Conservation (phyloP, 2,888 invertebrate species). For the Emesis castigata region DNA sequence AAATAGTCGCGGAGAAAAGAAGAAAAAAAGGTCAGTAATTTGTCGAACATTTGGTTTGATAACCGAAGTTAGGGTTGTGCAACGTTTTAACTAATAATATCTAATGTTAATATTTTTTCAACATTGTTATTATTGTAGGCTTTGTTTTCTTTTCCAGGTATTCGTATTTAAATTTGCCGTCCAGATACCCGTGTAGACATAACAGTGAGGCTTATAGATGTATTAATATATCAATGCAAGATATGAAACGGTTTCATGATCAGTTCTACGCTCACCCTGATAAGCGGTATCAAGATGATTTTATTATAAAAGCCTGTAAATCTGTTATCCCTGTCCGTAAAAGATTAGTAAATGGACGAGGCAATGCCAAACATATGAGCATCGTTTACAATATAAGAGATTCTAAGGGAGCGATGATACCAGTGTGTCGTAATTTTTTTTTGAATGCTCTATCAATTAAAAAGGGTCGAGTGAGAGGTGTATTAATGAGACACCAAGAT, state of each 20-base stretch:
- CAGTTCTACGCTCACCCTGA: not conserved
- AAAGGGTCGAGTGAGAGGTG: constrained; percentile 9
- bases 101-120: too few relatives aligned
- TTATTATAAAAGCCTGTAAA: constrained; percentile 9
- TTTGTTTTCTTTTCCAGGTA: not conserved
- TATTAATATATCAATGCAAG: constrained; percentile 5
- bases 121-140: too few relatives aligned
- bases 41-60: too few relatives aligned
- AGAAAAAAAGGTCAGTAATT: too few relatives aligned
- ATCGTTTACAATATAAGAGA: constrained; percentile 8
- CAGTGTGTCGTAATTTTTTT: constrained; percentile 7
- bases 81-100: not conserved
- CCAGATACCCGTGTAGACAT: not conserved
- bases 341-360: not conserved
- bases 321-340: not conserved
- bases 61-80: too few relatives aligned
- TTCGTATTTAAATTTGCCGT: not conserved
- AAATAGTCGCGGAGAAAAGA: constrained; percentile 19
- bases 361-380: not conserved
- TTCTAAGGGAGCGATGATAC: not conserved
- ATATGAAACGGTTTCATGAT: not conserved
- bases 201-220: not conserved
- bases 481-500: constrained; percentile 1
- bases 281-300: constrained; percentile 8
- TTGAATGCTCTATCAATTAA: constrained; percentile 9